Conservation (phyloP, 2,888 invertebrate species). For the Alsophila aescularia region DNA sequence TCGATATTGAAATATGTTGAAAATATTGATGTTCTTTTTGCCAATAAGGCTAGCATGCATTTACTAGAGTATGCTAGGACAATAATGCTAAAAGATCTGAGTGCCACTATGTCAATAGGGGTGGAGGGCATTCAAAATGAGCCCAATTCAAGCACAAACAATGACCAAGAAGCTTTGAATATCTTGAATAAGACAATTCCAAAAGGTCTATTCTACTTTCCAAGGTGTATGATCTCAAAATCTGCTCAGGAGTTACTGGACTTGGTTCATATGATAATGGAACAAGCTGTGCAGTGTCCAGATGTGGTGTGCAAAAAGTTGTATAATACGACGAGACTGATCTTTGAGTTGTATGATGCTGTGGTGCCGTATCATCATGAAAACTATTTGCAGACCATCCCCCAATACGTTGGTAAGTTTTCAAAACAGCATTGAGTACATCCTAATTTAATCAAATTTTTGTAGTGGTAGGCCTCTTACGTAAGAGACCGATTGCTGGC, state of each 20-base stretch:
- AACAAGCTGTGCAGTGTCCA: conserved; percentile 86
- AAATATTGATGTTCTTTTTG: conserved; percentile 90
- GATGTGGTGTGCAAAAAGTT: conserved; percentile 86
- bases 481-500: no score
- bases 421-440: neutral
- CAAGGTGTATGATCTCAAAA: conserved; percentile 85
- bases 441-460: no score
- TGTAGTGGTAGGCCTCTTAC: no score
- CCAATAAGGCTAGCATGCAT: conserved; percentile 89
- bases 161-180: conserved; percentile 65
- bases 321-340: conserved; percentile 88
- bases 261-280: conserved; percentile 86
- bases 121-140: conserved; percentile 69
- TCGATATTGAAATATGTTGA: conserved; percentile 88
- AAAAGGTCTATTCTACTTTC: conserved; percentile 76
- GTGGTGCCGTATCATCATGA: conserved; percentile 92
- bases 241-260: conserved; percentile 86
- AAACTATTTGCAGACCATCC: conserved; percentile 91
- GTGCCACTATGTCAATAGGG: conserved; percentile 86
- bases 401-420: conserved; percentile 91
- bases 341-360: conserved; percentile 90
- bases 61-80: conserved; percentile 87
- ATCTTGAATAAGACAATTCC: conserved; percentile 73
- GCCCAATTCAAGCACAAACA: conserved; percentile 23
- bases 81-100: conserved; percentile 92